Conservation (phyloP, 1,140 invertebrate genomes). For the Notospermus geniculatus region DNA sequence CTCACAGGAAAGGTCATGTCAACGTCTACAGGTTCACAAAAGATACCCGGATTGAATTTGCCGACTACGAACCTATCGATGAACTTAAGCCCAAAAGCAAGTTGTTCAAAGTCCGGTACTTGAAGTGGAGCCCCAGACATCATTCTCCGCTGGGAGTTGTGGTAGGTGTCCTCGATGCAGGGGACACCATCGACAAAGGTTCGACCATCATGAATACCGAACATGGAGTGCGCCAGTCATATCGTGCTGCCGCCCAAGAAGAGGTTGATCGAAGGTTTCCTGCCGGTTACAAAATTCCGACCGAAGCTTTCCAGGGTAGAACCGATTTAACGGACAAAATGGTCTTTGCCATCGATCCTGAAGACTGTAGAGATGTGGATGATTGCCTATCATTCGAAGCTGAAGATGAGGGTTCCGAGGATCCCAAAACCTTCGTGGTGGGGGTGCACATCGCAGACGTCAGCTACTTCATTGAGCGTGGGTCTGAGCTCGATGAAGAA, state of each 20-base stretch:
- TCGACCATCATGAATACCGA: slow-evolving; percentile 35
- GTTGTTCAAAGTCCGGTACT: slow-evolving; percentile 45
- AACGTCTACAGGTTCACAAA: slow-evolving; percentile 38
- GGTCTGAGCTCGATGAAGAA: slow-evolving; percentile 41
- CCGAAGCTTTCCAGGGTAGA: slow-evolving; percentile 61
- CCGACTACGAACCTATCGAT: slow-evolving; percentile 35
- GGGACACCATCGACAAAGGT: slow-evolving; percentile 29
- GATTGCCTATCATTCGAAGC: slow-evolving; percentile 81
- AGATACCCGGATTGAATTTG: slow-evolving; percentile 28
- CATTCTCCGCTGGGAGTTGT: slow-evolving; percentile 42
- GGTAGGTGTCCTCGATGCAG: slow-evolving; percentile 32
- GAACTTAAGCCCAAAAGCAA: slow-evolving; percentile 22
- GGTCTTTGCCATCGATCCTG: slow-evolving; percentile 96
- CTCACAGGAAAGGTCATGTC: slow-evolving; percentile 29
- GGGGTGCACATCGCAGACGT: slow-evolving; percentile 53
- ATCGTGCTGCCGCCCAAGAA: slow-evolving; percentile 15
- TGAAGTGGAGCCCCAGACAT: slow-evolving; percentile 38
- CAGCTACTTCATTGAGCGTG: slow-evolving; percentile 39
- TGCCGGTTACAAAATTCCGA: slow-evolving; percentile 19
- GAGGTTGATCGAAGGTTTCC: slow-evolving; percentile 23
- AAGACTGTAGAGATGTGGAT: slow-evolving; percentile 95
- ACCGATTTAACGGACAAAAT: slow-evolving; percentile 50
- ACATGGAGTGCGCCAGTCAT: slow-evolving; percentile 30
- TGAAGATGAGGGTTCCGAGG: slow-evolving; percentile 25
- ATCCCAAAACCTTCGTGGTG: slow-evolving; percentile 34